Evolutionary conservation across 2,797 vertebrate genomes (phyloP).

Genomic region (Tadarida brasiliensis): DNA sequence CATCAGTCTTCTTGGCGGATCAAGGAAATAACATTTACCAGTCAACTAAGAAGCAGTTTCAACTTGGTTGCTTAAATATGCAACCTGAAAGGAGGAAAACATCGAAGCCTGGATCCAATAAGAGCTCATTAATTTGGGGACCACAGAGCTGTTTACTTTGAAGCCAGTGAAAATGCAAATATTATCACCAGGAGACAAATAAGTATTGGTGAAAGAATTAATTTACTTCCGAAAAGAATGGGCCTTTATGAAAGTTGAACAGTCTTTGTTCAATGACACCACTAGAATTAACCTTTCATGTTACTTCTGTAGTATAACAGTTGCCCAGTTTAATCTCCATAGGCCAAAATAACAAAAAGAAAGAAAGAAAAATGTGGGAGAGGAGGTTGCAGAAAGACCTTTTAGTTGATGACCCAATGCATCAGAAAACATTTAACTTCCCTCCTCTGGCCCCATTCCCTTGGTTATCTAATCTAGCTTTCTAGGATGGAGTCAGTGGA

Average conservation of each 20-base stretch:
- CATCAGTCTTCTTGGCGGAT: slow-evolving; percentile 76
- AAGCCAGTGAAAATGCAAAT: slow-evolving; percentile 71
- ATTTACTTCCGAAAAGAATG: slow-evolving; percentile 18
- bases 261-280: slow-evolving; percentile 6
- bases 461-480: background rate
- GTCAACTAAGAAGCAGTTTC: slow-evolving; percentile 63
- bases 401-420: background rate
- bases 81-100: slow-evolving; percentile 72
- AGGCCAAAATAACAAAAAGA: background rate
- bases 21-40: slow-evolving; percentile 82
- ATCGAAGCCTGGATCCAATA: slow-evolving; percentile 76
- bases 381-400: background rate
- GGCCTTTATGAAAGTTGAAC: slow-evolving; percentile 68
- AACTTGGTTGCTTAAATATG: slow-evolving; percentile 59
- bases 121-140: slow-evolving; percentile 77
- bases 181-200: slow-evolving; percentile 66
- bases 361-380: too few species aligned
- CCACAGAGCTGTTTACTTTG: slow-evolving; percentile 50
- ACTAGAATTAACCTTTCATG: background rate
- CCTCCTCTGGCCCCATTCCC: background rate
- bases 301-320: background rate
- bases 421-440: background rate
- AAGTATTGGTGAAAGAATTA: slow-evolving; percentile 70
- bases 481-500: background rate
- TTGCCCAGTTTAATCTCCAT: background rate